These are phyloP conservation scores for Sebastes diploproa DNA, from an alignment of 2,797 vertebrate genomes.

Conservation along the genomic window DNA sequence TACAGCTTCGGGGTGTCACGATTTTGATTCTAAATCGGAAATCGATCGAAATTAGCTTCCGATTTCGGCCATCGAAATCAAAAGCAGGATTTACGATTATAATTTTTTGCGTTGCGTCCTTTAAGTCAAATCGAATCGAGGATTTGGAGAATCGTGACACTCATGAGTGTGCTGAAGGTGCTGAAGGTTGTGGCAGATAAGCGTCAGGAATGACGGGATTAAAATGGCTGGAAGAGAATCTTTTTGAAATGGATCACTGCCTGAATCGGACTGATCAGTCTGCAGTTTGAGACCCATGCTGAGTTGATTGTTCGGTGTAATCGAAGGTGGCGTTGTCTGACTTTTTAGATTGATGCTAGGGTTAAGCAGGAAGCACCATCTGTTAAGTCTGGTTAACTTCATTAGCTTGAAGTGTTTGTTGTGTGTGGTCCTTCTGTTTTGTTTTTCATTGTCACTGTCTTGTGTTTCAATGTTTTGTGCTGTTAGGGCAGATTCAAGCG, in stretches of 20 bases:
- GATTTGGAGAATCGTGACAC: no score
- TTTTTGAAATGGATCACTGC: background rate
- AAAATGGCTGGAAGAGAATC: background rate
- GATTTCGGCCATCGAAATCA: no score
- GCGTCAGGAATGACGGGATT: background rate
- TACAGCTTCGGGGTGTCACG: background rate
- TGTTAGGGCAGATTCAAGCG: conserved; percentile 2
- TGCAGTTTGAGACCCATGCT: background rate
- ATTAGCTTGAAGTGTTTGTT: conserved; percentile 20
- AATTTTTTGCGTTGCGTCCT: no score
- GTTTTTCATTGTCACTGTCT: conserved; percentile 57
- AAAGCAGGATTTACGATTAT: no score
- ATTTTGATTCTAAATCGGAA: no score
- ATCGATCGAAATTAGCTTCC: no score
- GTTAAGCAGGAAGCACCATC: background rate
- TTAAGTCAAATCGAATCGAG: no score
- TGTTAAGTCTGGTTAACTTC: background rate
- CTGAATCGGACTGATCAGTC: background rate
- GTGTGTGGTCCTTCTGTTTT: conserved; percentile 37
- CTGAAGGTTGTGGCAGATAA: background rate
- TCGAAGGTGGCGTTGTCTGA: background rate
- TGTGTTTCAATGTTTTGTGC: conserved; percentile 52
- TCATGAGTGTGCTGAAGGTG: background rate
- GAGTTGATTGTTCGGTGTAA: background rate
- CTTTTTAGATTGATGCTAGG: background rate